Conservation (phyloP, 2,888 invertebrate species). For the Carterocephalus palaemon region DNA sequence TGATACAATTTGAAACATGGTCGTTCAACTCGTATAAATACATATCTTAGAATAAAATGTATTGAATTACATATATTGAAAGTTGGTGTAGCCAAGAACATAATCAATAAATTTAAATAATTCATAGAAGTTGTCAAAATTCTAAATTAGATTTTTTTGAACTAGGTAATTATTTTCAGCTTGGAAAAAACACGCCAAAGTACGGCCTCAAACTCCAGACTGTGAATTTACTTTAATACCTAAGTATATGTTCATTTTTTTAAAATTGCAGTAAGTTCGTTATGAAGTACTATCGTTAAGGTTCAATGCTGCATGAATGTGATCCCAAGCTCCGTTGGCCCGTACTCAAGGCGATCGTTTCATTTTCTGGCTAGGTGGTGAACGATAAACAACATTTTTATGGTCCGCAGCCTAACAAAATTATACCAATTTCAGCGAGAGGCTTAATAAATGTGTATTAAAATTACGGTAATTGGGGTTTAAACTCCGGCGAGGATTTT, state of each 20-base stretch:
- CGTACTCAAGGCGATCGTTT: background rate
- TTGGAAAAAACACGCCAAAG: too few relatives aligned
- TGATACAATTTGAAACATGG: too few relatives aligned
- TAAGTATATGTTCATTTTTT: background rate
- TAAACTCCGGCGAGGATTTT: slow-evolving; percentile 47
- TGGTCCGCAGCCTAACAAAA: slow-evolving; percentile 26
- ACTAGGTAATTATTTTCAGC: too few relatives aligned
- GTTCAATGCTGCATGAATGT: background rate
- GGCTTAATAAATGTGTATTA: slow-evolving; percentile 44
- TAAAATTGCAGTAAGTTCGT: background rate
- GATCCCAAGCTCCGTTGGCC: background rate
- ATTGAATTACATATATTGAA: too few relatives aligned
- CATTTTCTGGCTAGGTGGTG: slow-evolving; percentile 1
- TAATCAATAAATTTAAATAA: too few relatives aligned
- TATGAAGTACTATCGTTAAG: background rate
- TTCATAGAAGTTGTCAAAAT: too few relatives aligned
- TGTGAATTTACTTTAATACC: background rate
- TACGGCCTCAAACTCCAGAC: background rate
- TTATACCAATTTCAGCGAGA: slow-evolving; percentile 35
- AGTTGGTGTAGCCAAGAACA: too few relatives aligned
- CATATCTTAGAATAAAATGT: too few relatives aligned
- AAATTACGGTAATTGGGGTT: slow-evolving; percentile 55
- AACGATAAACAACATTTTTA: slow-evolving; percentile 15
- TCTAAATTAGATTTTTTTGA: too few relatives aligned
- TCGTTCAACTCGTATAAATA: too few relatives aligned